phyloP scores from a whole-genome alignment of 2,113 vertebrate species.

The Neomonachus schauinslandi region DNA sequence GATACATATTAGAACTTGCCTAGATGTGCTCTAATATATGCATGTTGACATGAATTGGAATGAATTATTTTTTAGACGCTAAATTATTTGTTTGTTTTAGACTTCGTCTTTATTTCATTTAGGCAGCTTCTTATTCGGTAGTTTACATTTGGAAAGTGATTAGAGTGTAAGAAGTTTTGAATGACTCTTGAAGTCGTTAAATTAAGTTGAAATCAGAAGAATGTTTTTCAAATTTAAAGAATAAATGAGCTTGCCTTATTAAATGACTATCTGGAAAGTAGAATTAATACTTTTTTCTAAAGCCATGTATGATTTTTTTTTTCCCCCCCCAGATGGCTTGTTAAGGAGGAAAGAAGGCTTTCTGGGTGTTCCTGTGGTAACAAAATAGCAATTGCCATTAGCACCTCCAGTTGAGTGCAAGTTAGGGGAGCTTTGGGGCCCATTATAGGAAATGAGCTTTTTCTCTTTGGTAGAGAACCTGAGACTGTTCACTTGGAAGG shows the following conservation, averaged over 20 bases:
- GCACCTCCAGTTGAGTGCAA: not conserved
- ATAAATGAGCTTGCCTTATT: not conserved
- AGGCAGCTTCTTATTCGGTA: not conserved
- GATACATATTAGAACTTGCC: not conserved
- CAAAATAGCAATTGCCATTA: not conserved
- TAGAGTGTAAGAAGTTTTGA: not conserved
- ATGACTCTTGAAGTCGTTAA: not conserved
- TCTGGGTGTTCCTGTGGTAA: not conserved
- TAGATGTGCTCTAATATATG: not conserved
- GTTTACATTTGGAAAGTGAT: not conserved
- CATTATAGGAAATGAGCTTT: not conserved
- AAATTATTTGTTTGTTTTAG: not conserved
- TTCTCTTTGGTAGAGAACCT: not conserved
- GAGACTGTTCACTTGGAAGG: not conserved
- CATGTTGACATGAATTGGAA: not conserved
- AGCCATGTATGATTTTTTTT: not conserved
- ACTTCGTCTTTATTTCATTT: not conserved
- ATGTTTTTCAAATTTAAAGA: not conserved
- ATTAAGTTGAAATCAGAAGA: not conserved
- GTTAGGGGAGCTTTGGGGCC: not conserved
- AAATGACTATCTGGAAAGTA: not conserved
- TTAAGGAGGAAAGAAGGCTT: not conserved
- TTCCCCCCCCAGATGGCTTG: not conserved
- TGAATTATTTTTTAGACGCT: not conserved
- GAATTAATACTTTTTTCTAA: not conserved